Conservation (phyloP, 35 echinoderm and acorn worm genomes). For the Acanthaster planci region DNA sequence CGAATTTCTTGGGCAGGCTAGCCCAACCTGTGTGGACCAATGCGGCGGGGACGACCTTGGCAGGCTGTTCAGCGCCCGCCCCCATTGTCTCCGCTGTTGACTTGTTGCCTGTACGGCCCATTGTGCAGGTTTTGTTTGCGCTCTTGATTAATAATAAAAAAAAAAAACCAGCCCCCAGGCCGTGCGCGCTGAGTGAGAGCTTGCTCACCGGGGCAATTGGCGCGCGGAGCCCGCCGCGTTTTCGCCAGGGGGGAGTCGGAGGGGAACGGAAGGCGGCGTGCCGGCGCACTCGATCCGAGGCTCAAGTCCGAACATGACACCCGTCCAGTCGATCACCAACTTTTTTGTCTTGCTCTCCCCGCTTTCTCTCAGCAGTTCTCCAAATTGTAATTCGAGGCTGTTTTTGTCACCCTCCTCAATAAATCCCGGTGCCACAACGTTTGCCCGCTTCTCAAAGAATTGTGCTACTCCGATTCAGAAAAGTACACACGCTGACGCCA, state of each 20-base stretch:
- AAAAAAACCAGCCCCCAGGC: too few species aligned
- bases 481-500: conserved; percentile 20
- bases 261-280: conserved; percentile 3
- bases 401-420: background rate
- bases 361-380: too few species aligned
- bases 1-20: too few species aligned
- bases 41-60: too few species aligned
- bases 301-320: background rate
- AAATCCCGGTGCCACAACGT: too few species aligned
- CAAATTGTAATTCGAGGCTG: conserved; percentile 15
- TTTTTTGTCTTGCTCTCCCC: background rate
- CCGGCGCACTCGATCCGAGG: background rate
- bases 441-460: too few species aligned
- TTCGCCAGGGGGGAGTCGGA: too few species aligned
- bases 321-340: background rate
- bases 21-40: too few species aligned
- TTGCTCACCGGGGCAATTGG: background rate
- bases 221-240: background rate
- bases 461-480: background rate
- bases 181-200: background rate
- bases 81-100: conserved; percentile 28
- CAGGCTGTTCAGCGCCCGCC: background rate
- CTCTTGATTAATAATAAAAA: conserved; percentile 9
- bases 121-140: conserved; percentile 4
- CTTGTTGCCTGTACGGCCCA: conserved; percentile 6